These are phyloP conservation scores for Drosophila ohnishii DNA, from an alignment of 1,140 invertebrate genomes.

Conservation along the genomic window DNA sequence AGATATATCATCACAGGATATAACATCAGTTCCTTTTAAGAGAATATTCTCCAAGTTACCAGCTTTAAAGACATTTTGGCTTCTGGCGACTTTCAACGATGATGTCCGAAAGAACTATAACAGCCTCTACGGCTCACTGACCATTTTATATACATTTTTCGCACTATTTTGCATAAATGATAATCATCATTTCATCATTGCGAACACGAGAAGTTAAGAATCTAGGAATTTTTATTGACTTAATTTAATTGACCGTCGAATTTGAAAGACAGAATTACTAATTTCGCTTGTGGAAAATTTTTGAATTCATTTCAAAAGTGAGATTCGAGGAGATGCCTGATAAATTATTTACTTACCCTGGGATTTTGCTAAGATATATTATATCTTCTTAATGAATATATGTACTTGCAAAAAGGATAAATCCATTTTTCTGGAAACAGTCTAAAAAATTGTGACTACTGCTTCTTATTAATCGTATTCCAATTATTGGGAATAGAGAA, in stretches of 20 bases:
- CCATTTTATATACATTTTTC: not conserved
- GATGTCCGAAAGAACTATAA: not conserved
- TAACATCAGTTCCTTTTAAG: constrained; percentile 4
- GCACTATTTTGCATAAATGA: constrained; percentile 42
- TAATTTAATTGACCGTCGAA: constrained; percentile 6
- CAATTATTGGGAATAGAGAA: no score
- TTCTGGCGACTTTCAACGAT: constrained; percentile 5
- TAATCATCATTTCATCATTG: constrained; percentile 26
- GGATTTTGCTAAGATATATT: no score
- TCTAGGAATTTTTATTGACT: constrained; percentile 63
- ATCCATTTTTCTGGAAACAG: no score
- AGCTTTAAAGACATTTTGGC: constrained; percentile 58
- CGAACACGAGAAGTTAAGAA: constrained; percentile 53
- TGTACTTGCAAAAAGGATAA: no score
- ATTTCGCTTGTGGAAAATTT: not conserved
- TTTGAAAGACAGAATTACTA: not conserved
- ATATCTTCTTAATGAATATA: no score
- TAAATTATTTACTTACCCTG: not conserved
- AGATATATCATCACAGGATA: not conserved
- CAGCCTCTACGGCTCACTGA: not conserved
- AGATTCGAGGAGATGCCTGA: not conserved
- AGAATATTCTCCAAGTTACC: constrained; percentile 37
- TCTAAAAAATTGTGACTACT: no score
- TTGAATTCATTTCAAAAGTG: not conserved
- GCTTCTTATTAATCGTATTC: no score